Evolutionary conservation across 1,140 invertebrate species (phyloP).

Genomic region (Samia ricini): DNA sequence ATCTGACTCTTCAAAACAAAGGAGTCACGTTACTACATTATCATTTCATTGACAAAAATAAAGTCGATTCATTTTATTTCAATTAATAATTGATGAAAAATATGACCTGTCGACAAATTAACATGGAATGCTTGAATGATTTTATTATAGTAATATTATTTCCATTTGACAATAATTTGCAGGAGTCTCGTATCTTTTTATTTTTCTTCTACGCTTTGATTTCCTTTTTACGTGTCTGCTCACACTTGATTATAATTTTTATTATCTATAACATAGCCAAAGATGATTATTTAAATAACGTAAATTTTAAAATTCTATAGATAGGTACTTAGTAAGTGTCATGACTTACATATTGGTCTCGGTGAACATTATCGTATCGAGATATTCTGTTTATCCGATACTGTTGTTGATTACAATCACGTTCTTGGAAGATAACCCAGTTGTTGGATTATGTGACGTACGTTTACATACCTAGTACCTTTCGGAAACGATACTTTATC

Average conservation of each 20-base stretch:
- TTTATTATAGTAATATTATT: too few relatives aligned
- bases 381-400: constrained; percentile 1
- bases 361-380: neutral
- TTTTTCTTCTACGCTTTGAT: neutral
- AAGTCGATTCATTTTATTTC: neutral
- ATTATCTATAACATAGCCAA: neutral
- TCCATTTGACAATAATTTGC: too few relatives aligned
- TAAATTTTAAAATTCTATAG: neutral
- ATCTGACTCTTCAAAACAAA: too few relatives aligned
- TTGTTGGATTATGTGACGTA: neutral
- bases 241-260: neutral
- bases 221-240: too few relatives aligned
- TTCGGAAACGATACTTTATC: neutral
- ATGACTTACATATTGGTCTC: neutral
- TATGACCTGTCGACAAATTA: neutral
- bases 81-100: neutral
- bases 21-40: too few relatives aligned
- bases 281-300: neutral
- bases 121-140: too few relatives aligned
- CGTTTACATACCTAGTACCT: neutral
- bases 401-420: constrained; percentile 7
- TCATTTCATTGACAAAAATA: too few relatives aligned
- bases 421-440: constrained; percentile 5
- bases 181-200: too few relatives aligned
- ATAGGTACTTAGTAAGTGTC: neutral